A percentile compares a stretch with the other conserved stretches of the same genome.
Conservation (phyloP, 2,888 invertebrate species). For the Scaptomyza polygonia region DNA sequence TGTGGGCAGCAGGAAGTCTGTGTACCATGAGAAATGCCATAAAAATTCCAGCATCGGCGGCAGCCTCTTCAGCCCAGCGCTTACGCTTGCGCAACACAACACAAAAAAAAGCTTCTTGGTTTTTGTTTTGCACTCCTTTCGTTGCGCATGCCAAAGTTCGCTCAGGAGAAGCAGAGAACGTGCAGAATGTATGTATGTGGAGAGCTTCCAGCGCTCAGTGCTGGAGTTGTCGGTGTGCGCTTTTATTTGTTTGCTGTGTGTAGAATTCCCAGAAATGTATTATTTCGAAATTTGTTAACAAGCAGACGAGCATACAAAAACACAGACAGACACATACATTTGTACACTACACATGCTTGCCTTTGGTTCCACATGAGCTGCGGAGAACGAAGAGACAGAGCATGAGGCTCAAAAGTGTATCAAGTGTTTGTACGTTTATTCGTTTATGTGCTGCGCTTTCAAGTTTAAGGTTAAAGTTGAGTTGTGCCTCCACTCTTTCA, state of each 20-base stretch:
- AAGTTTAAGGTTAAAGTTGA: constrained; percentile 77
- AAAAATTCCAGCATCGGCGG: constrained; percentile 62
- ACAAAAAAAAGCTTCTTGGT: constrained; percentile 48
- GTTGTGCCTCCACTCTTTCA: constrained; percentile 26
- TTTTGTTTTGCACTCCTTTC: constrained; percentile 52
- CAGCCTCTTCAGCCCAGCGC: constrained; percentile 26
- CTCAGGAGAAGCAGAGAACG: constrained; percentile 22
- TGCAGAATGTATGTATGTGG: constrained; percentile 20
- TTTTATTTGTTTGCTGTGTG: constrained; percentile 41
- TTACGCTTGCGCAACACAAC: constrained; percentile 69
- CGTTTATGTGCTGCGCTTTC: constrained; percentile 47
- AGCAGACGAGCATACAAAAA: constrained; percentile 44
- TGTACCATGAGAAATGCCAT: constrained; percentile 71
- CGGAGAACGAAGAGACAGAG: constrained; percentile 6
- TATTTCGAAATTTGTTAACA: constrained; percentile 77
- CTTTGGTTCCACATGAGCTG: constrained; percentile 20
- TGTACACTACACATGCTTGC: neutral
- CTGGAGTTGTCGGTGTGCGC: constrained; percentile 27
- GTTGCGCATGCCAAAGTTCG: constrained; percentile 71
- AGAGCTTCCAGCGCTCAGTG: constrained; percentile 13
- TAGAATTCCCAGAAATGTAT: constrained; percentile 72
- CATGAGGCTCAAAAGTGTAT: constrained; percentile 62
- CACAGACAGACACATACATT: constrained; percentile 1
- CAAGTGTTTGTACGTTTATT: constrained; percentile 64
- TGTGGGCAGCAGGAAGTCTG: constrained; percentile 35